Conservation (phyloP, 2,888 invertebrate species). For the Plebejus argus region DNA sequence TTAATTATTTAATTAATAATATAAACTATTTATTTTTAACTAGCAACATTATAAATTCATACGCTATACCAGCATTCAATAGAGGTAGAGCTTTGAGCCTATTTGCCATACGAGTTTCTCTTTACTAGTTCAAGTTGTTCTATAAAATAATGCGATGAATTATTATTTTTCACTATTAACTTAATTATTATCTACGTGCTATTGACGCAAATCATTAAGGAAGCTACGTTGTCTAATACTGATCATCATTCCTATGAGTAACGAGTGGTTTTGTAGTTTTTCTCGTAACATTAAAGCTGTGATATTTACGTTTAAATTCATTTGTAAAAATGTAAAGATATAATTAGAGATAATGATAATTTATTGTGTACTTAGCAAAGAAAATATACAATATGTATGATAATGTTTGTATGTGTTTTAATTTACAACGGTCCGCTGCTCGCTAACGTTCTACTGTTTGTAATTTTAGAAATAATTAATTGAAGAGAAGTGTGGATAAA, state of each 20-base stretch:
- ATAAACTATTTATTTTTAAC: too few relatives aligned
- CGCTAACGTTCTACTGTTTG: neutral
- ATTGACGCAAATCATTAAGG: neutral
- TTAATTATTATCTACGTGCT: neutral
- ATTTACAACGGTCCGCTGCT: slow-evolving; percentile 37
- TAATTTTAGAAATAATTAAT: slow-evolving; percentile 18
- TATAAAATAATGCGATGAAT: neutral
- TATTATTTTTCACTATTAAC: neutral
- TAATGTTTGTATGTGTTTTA: slow-evolving; percentile 49
- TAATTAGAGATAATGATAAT: slow-evolving; percentile 54
- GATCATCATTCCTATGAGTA: slow-evolving; percentile 1
- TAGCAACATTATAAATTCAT: neutral
- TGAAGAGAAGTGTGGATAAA: too few relatives aligned
- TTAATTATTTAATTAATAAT: too few relatives aligned
- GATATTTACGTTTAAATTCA: slow-evolving; percentile 60
- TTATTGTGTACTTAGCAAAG: slow-evolving; percentile 52
- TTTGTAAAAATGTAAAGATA: slow-evolving; percentile 64
- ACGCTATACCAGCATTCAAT: too few relatives aligned
- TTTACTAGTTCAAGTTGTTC: neutral
- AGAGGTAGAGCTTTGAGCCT: neutral
- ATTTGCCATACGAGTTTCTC: too few relatives aligned
- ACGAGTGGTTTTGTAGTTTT: slow-evolving; percentile 6
- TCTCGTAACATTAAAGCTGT: slow-evolving; percentile 53
- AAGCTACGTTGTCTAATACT: neutral
- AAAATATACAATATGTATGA: slow-evolving; percentile 58